Conservation (phyloP, 2,888 invertebrate genomes). For the Drosophila cyrtoloma region DNA sequence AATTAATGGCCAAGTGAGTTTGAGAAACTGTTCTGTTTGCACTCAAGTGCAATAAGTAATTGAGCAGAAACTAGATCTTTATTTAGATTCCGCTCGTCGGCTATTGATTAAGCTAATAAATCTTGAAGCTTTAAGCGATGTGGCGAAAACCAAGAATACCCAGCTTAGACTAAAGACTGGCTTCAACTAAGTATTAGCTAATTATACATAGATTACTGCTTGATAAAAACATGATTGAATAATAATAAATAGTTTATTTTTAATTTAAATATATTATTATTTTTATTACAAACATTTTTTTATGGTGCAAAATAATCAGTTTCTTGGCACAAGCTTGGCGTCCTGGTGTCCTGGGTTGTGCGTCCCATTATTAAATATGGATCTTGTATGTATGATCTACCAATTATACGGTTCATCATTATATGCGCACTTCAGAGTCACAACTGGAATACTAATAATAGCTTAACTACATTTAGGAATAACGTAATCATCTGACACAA, state of each 20-base stretch:
- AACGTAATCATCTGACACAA: neutral
- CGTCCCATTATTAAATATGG: neutral
- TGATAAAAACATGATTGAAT: neutral
- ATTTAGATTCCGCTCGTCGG: conserved; percentile 1
- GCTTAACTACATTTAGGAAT: too few species aligned
- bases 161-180: neutral
- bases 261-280: neutral
- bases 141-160: neutral
- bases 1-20: conserved; percentile 35
- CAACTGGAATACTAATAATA: too few species aligned
- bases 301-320: neutral
- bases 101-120: neutral
- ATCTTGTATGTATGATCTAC: neutral
- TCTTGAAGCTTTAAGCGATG: neutral
- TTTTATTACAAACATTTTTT: neutral
- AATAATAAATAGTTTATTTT: neutral
- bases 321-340: too few species aligned
- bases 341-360: neutral
- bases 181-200: neutral
- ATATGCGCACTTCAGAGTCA: too few species aligned
- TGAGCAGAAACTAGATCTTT: conserved; percentile 10
- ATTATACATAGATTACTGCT: neutral
- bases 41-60: conserved; percentile 32
- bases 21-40: conserved; percentile 27
- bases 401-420: neutral